Evolutionary conservation across 2,888 invertebrate genomes (phyloP), one percentile per base, ranked within the genome.

Genomic region (Tiphia femorata): DNA sequence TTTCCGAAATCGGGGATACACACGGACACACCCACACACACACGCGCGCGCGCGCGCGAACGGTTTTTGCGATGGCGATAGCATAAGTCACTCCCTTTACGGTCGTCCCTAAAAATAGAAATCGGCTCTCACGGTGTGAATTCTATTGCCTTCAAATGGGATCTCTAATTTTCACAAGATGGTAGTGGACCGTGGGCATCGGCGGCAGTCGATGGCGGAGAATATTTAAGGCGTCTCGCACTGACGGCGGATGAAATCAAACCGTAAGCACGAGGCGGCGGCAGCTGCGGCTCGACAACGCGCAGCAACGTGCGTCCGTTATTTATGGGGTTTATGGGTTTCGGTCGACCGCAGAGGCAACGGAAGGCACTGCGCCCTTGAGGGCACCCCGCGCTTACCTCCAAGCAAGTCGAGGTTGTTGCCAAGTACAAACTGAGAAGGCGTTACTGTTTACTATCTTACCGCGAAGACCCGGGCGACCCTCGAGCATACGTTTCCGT

Each of bases 261-360:
- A 7, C 33, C 3, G 33, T 4, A n/a, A n/a, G 33, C 33, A n/a
- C n/a, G 8, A 33, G n/a, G 14, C 33, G 33, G 33, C 33, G 14
- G 41, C 70, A 66, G 68, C 62, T n/a, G n/a, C 65, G 60, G 66
- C 57, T 62, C 69, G 49, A 49, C 44, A 44, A 37, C 37, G 37
- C 37, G 20, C 33, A 53, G 58, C 51, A 53, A 49, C 51, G 59
- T 46, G 33, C 33, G 64, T n/a, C 59, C 75, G 70, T 77, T 77
- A 77, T 77, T 77, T 77, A 77, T 75, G 65, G 72, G 69, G 70
- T 74, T 76, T 75, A 73, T 66, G 75, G 69, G 71, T 52, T 58
- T 70, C 60, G 73, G 77, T 75, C 61, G 70, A 75, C 75, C 76
- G 69, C 76, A 77, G 70, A 67, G 69, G 69, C 67, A 61, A 66